phyloP scores from a whole-genome alignment of 2,797 vertebrate species.

The Ciconia nigra region DNA sequence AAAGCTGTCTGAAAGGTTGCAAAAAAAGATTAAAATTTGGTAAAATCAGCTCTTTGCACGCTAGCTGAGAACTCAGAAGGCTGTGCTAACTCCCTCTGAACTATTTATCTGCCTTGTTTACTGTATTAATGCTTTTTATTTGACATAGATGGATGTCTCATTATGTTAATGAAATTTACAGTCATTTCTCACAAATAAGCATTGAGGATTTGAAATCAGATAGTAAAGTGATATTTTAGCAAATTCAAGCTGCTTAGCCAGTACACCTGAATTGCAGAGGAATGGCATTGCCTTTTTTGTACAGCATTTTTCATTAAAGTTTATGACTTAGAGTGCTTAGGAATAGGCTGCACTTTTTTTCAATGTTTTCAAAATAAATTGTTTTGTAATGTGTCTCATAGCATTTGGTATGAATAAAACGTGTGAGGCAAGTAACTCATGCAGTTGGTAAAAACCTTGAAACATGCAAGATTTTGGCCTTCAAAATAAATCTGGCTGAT shows the following conservation, averaged over 20 bases:
- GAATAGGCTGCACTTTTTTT: neutral
- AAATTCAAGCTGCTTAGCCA: neutral
- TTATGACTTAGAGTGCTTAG: neutral
- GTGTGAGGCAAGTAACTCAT: neutral
- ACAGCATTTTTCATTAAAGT: neutral
- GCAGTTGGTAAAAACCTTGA: neutral
- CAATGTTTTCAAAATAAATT: neutral
- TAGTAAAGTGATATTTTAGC: neutral
- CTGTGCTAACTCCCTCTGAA: neutral
- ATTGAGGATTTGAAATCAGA: neutral
- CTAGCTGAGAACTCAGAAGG: neutral
- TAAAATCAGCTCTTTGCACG: neutral
- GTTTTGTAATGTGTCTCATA: neutral
- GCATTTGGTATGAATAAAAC: neutral
- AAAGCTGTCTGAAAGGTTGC: neutral
- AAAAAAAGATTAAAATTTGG: neutral
- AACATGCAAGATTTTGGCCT: neutral
- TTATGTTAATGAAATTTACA: neutral
- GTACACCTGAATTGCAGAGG: neutral
- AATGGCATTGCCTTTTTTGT: neutral
- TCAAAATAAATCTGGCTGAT: neutral
- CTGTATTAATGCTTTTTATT: neutral
- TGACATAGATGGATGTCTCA: neutral
- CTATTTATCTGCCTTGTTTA: neutral
- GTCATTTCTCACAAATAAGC: neutral